Conservation (phyloP, 2,797 vertebrate species). For the Danio choprae region DNA sequence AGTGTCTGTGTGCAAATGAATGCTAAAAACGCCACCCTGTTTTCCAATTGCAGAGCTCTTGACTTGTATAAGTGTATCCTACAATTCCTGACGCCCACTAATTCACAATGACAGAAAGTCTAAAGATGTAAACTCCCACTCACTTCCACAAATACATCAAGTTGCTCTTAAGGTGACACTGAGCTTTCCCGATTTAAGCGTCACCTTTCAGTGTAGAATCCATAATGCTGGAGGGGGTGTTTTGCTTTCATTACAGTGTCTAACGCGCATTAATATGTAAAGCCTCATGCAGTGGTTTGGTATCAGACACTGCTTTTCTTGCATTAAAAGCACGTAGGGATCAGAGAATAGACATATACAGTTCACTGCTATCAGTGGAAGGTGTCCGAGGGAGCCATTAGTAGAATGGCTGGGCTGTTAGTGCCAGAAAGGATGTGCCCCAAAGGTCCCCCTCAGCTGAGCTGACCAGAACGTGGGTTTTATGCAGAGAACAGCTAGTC, state of each 20-base stretch:
- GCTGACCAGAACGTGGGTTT: conserved; percentile 4
- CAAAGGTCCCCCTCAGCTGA: background rate
- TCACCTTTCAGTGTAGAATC: conserved; percentile 3
- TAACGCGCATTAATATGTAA: conserved; percentile 38
- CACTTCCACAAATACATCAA: conserved; percentile 55
- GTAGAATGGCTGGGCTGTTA: conserved; percentile 36
- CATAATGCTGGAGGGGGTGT: background rate
- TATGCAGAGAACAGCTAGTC: conserved; percentile 26
- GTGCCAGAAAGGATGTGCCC: conserved; percentile 34
- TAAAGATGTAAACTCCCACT: conserved; percentile 59
- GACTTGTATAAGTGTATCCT: conserved; percentile 56
- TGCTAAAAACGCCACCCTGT: conserved; percentile 48
- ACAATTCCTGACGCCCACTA: conserved; percentile 53
- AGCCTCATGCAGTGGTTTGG: conserved; percentile 5
- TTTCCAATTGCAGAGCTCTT: conserved; percentile 45
- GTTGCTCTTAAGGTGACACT: conserved; percentile 39
- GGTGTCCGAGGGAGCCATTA: conserved; percentile 43
- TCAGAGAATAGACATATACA: conserved; percentile 24
- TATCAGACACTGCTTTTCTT: conserved; percentile 19
- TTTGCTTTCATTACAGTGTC: conserved; percentile 13
- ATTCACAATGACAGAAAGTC: conserved; percentile 57
- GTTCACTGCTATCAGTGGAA: conserved; percentile 36
- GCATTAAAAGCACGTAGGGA: conserved; percentile 21
- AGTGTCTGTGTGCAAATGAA: conserved; percentile 42
- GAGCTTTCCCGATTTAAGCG: conserved; percentile 12